A percentile compares a stretch with the other conserved stretches of the same genome.
Conservation (phyloP, 2,888 invertebrate species). For the Metopia argyrocephala region DNA sequence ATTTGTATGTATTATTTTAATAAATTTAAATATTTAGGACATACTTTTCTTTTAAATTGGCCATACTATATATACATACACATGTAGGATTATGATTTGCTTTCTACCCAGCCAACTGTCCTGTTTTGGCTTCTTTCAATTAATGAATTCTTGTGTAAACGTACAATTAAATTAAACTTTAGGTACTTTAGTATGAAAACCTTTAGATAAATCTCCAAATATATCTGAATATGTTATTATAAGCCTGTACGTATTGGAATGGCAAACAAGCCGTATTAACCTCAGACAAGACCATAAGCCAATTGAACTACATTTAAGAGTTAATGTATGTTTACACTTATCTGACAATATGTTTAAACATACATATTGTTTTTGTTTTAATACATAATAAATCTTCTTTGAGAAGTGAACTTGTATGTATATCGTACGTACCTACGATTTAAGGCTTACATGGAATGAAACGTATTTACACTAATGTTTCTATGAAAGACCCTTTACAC, state of each 20-base stretch:
- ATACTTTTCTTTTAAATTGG: slow-evolving; percentile 44
- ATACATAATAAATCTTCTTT: slow-evolving; percentile 53
- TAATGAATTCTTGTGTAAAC: slow-evolving; percentile 41
- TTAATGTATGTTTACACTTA: slow-evolving; percentile 31
- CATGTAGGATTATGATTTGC: slow-evolving; percentile 54
- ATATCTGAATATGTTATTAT: background rate
- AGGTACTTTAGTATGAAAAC: slow-evolving; percentile 40
- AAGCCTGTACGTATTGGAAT: slow-evolving; percentile 42
- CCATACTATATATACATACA: slow-evolving; percentile 45
- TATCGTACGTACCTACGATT: slow-evolving; percentile 45
- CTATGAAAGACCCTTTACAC: background rate
- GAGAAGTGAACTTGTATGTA: slow-evolving; percentile 49
- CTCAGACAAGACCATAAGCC: slow-evolving; percentile 63
- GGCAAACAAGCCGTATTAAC: slow-evolving; percentile 60
- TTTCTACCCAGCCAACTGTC: slow-evolving; percentile 28
- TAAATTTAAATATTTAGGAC: background rate
- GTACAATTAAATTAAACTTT: slow-evolving; percentile 63
- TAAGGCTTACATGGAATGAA: background rate
- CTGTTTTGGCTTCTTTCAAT: slow-evolving; percentile 4
- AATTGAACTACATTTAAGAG: slow-evolving; percentile 59
- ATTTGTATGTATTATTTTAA: background rate
- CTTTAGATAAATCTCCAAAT: slow-evolving; percentile 35
- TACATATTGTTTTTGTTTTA: slow-evolving; percentile 56
- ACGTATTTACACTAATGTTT: background rate
- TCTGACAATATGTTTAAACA: background rate